These are phyloP conservation scores for Euschistus heros DNA, from an alignment of 1,140 invertebrate species.

Conservation along the genomic window DNA sequence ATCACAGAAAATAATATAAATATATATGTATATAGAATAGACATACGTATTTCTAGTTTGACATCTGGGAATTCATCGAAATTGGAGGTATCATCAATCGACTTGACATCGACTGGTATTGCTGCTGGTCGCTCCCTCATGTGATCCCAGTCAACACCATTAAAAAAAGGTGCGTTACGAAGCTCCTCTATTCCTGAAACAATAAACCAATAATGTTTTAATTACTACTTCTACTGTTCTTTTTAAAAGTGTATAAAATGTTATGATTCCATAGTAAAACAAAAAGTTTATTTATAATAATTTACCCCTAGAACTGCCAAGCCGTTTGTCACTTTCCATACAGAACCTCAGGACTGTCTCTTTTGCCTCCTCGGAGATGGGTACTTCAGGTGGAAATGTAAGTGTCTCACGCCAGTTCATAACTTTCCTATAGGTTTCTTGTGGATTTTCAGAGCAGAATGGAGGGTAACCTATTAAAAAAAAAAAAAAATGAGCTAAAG, in stretches of 20 bases:
- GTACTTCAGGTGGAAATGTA: conserved; percentile 96
- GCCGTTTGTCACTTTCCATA: conserved; percentile 78
- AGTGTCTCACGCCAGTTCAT: conserved; percentile 99
- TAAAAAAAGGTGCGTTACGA: conserved; percentile 57
- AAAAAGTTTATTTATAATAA: conserved; percentile 47
- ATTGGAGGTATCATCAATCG: conserved; percentile 97
- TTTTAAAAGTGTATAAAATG: neutral
- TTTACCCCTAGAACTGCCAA: conserved; percentile 77
- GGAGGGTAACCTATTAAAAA: conserved; percentile 78
- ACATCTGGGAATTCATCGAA: conserved; percentile 99
- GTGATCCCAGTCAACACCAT: conserved; percentile 91
- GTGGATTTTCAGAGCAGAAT: conserved; percentile 98
- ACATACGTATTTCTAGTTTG: conserved; percentile 95
- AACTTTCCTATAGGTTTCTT: conserved; percentile 98
- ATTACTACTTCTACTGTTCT: conserved; percentile 1
- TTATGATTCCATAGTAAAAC: neutral
- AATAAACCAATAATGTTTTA: neutral
- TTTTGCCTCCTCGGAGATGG: conserved; percentile 88
- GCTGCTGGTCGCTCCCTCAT: conserved; percentile 93
- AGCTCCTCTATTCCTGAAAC: conserved; percentile 20
- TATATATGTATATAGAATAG: neutral
- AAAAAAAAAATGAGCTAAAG: conserved; percentile 18
- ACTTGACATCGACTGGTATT: conserved; percentile 87
- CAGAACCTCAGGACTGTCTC: conserved; percentile 84
- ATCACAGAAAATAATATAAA: conserved; percentile 5